Evolutionary conservation across 2,113 vertebrate species (phyloP).

Genomic region (Psilopsiagon aymara): DNA sequence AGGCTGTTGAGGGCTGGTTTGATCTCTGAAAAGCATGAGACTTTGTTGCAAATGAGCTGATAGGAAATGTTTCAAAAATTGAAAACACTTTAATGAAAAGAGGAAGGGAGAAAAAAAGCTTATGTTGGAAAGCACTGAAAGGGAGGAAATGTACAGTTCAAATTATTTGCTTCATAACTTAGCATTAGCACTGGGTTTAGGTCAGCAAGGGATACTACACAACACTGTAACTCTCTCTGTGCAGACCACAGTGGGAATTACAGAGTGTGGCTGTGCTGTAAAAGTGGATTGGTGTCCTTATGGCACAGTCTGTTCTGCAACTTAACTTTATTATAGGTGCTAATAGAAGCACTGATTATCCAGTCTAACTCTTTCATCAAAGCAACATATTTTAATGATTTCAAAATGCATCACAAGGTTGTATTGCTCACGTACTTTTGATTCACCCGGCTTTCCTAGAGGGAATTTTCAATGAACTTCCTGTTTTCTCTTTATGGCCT

Average conservation of each 20-base stretch:
- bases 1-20: neutral
- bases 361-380: neutral
- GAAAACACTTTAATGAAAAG: neutral
- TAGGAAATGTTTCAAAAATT: neutral
- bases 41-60: neutral
- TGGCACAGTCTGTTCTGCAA: neutral
- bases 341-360: neutral
- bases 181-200: neutral
- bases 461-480: neutral
- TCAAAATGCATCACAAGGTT: neutral
- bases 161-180: neutral
- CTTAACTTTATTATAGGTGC: neutral
- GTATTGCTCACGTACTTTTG: neutral
- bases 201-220: neutral
- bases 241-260: neutral
- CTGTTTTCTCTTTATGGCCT: neutral
- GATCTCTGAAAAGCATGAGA: neutral
- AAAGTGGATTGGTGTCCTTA: neutral
- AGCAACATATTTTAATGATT: neutral
- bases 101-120: fast-evolving
- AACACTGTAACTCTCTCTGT: neutral
- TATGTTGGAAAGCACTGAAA: neutral
- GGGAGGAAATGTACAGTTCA: neutral
- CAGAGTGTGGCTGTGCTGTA: neutral
- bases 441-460: neutral